Conservation (phyloP, 2,888 invertebrate species). For the Meandrusa payeni region DNA sequence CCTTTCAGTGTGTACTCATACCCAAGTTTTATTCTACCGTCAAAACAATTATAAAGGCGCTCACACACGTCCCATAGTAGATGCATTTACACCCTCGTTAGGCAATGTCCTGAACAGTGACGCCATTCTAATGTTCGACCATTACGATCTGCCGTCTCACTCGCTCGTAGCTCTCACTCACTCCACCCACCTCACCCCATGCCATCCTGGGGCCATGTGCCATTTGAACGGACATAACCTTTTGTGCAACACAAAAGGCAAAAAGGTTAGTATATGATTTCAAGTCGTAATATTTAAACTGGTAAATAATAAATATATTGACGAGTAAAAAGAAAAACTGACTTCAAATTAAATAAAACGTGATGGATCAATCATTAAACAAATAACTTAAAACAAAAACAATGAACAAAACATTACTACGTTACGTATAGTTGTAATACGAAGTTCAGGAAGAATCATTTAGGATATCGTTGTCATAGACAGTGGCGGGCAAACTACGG, state of each 20-base stretch:
- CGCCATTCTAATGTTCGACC: conserved; percentile 63
- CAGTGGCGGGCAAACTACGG: too few species aligned
- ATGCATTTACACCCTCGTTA: conserved; percentile 29
- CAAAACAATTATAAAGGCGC: conserved; percentile 16
- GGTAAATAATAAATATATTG: too few species aligned
- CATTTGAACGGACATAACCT: conserved; percentile 28
- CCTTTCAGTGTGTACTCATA: neutral
- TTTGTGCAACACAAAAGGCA: conserved; percentile 28
- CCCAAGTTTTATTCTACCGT: neutral
- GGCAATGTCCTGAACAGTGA: conserved; percentile 31
- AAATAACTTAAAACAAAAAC: too few species aligned
- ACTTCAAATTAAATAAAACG: too few species aligned
- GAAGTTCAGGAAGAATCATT: too few species aligned
- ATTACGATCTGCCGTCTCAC: conserved; percentile 42
- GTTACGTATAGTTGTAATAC: too few species aligned
- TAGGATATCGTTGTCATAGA: too few species aligned
- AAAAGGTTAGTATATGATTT: neutral
- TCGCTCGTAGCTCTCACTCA: conserved; percentile 34
- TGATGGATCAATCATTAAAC: too few species aligned
- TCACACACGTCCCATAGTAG: conserved; percentile 15
- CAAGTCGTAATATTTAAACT: too few species aligned
- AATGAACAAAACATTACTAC: too few species aligned
- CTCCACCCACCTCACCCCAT: conserved; percentile 46
- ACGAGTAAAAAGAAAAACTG: too few species aligned
- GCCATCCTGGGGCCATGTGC: conserved; percentile 42